Evolutionary conservation across 2,888 invertebrate genomes (phyloP), one percentile per base, ranked within the genome.

Genomic region (Dastarcus helophoroides): DNA sequence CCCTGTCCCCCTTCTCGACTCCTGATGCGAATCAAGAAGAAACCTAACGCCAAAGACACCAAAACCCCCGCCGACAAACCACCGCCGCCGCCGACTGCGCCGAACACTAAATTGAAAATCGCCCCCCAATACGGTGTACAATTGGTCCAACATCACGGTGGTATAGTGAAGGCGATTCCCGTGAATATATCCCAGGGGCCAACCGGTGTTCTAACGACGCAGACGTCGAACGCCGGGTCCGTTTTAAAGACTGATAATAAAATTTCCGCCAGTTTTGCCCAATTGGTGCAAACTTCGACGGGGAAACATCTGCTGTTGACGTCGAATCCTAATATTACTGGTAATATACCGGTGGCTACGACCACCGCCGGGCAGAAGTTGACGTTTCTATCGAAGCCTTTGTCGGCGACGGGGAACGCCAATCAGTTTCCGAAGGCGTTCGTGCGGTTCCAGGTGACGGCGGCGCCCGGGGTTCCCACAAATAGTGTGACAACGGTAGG

Each of bases 251-350:
- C 56, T 10, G 59, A 58, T 36, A 58, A 58, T 34, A 49, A 56
- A 22, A 35, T 46, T 26, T 51, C 56, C 5, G 53, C 58, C 2
- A 58, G 55, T 40, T 58, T 71, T 44, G 73, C 79, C 23, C 80
- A 80, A 50, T 63, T 81, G 29, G 76, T 82, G 26, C 79, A 81
- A 54, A 77, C 77, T 4, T 67, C 76, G 13, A 67, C 72, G 29
- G 81, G 81, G 5, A 74, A 76, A 46, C 80, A 79, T 56, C 67
- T 78, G 43, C 63, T 79, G 37, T 54, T 77, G 28, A 72, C 77
- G 3, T 68, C 75, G 2, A 51, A 63, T 24, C 55, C 62, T 1
- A 54, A 51, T 38, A 54, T 59, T 29, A 51, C 63, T 13, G 56
- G 56, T 22, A 56, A 54, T 29, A 51, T 56, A 35, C 54, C 60